A percentile compares a stretch with the other conserved stretches of the same genome.
phyloP scores from a whole-genome alignment of 2,113 vertebrate genomes.

The Paramormyrops kingsleyae region DNA sequence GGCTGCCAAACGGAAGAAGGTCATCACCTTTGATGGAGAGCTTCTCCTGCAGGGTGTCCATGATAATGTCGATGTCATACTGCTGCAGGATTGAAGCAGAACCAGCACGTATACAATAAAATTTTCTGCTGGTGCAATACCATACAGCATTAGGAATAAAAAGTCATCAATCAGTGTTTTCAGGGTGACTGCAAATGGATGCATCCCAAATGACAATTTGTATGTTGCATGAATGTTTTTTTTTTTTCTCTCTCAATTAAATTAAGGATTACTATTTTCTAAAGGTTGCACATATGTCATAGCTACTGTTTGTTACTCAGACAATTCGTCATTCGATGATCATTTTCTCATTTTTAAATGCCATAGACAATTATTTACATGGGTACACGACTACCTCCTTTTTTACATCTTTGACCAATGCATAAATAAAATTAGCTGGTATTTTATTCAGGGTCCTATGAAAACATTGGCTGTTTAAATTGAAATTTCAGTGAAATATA shows the following conservation, averaged over 20 bases:
- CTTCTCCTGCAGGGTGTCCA: constrained; percentile 91
- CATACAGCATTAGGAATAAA: constrained; percentile 14
- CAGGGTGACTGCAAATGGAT: constrained; percentile 33
- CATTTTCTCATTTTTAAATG: background rate
- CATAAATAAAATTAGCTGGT: constrained; percentile 24
- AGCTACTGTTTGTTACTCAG: background rate
- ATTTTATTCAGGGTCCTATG: background rate
- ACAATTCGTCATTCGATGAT: background rate
- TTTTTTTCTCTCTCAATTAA: constrained; percentile 5
- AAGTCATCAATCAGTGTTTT: constrained; percentile 26
- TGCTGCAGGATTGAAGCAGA: constrained; percentile 67
- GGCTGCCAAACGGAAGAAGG: constrained; percentile 81
- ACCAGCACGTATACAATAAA: background rate
- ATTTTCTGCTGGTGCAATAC: background rate
- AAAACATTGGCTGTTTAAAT: constrained; percentile 18
- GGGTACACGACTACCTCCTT: constrained; percentile 48
- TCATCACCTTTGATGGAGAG: constrained; percentile 73
- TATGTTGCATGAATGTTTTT: constrained; percentile 25
- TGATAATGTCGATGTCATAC: constrained; percentile 78
- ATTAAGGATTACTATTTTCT: background rate
- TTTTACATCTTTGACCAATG: constrained; percentile 19
- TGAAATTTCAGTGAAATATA: background rate
- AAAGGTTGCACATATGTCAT: constrained; percentile 4
- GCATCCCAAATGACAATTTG: constrained; percentile 39
- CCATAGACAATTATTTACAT: constrained; percentile 41